Evolutionary conservation across 2,888 invertebrate genomes (phyloP).

Genomic region (Heliconius cydno): DNA sequence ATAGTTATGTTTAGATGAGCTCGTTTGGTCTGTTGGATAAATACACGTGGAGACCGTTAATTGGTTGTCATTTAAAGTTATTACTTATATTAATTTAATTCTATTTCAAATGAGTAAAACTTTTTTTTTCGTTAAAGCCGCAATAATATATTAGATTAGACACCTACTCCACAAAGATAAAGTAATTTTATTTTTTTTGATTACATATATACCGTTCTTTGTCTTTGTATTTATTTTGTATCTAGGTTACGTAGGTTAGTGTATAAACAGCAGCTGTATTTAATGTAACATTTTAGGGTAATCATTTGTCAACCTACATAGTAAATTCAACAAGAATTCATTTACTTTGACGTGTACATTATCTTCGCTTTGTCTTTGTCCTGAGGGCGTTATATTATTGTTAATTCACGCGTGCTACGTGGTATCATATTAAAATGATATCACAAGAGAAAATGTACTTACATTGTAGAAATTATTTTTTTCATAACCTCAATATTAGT

Average conservation of each 20-base stretch:
- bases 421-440: constrained; percentile 49
- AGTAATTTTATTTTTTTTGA: no score
- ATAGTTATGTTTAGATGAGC: not conserved
- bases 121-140: no score
- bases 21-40: not conserved
- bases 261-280: constrained; percentile 6
- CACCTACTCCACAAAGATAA: no score
- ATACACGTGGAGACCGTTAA: not conserved
- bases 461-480: not conserved
- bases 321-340: constrained; percentile 18
- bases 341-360: constrained; percentile 23
- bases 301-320: constrained; percentile 17
- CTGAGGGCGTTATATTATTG: constrained; percentile 29
- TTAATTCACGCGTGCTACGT: constrained; percentile 52
- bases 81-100: not conserved
- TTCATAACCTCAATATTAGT: not conserved
- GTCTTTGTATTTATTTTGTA: not conserved
- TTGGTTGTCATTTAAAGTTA: not conserved
- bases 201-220: not conserved
- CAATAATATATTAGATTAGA: no score
- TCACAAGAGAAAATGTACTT: constrained; percentile 12
- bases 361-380: constrained; percentile 21
- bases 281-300: constrained; percentile 3
- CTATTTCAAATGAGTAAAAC: no score
- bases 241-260: not conserved